A percentile compares a stretch with the other conserved stretches of the same genome.
Evolutionary conservation across 1,140 invertebrate genomes (phyloP).

Genomic region (Drosophila azteca): DNA sequence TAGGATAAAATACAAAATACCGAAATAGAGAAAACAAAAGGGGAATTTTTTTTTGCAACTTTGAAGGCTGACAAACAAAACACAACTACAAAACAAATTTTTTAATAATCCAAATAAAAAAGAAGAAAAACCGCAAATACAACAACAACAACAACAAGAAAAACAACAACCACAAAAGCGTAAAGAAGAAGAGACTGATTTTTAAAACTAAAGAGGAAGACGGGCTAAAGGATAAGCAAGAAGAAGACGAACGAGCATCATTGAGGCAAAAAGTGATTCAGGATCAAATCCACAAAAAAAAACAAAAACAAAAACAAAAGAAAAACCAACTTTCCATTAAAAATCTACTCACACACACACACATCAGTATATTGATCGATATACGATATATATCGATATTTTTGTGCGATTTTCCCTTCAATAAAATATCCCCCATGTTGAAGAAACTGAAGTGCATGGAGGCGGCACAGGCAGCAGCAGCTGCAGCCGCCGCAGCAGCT

Average conservation of each 20-base stretch:
- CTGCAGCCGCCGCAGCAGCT: conserved; percentile 28
- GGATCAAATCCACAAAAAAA: conserved; percentile 68
- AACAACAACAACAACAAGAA: conserved; percentile 41
- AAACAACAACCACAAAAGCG: conserved; percentile 61
- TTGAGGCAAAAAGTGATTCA: conserved; percentile 63
- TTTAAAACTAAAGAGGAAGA: conserved; percentile 40
- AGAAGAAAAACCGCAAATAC: conserved; percentile 25
- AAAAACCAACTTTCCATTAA: conserved; percentile 43
- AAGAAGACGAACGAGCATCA: conserved; percentile 47
- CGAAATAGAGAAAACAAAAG: conserved; percentile 19
- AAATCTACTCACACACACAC: background rate
- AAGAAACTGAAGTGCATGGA: conserved; percentile 82
- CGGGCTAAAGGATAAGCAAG: conserved; percentile 12
- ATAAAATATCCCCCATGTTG: conserved; percentile 56
- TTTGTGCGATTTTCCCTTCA: conserved; percentile 32
- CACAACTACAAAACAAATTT: conserved; percentile 29
- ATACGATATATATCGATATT: conserved; percentile 45
- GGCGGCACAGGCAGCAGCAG: conserved; percentile 62
- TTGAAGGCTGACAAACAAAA: conserved; percentile 70
- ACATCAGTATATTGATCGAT: conserved; percentile 9
- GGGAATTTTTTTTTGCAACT: conserved; percentile 69
- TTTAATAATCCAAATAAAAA: conserved; percentile 61
- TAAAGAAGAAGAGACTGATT: conserved; percentile 82
- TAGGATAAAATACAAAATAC: conserved; percentile 43
- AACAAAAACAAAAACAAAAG: conserved; percentile 27